A percentile compares a stretch with the other conserved stretches of the same genome.
Evolutionary conservation across 1,140 invertebrate species (phyloP).

Genomic region (Acromyrmex charruanus): DNA sequence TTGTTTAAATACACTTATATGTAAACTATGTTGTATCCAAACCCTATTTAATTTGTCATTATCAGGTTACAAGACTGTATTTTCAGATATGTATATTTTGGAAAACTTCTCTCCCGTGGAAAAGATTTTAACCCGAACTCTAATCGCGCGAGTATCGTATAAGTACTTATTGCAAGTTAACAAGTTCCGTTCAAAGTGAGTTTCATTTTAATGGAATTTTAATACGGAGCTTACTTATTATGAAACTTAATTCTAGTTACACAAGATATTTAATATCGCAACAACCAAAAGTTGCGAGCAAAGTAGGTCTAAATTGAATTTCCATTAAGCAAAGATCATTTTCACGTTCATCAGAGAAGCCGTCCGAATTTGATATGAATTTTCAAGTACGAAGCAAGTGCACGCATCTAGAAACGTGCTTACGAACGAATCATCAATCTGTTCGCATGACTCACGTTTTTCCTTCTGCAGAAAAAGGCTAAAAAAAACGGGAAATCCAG

Average conservation of each 20-base stretch:
- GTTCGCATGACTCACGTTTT: neutral
- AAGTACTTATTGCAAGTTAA: constrained; percentile 1
- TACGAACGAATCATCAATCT: constrained; percentile 15
- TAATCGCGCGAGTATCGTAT: neutral
- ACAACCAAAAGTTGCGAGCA: neutral
- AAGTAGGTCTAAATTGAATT: constrained; percentile 26
- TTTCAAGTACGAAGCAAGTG: neutral
- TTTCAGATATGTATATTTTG: neutral
- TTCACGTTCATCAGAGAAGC: neutral
- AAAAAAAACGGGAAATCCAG: neutral
- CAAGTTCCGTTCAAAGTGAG: neutral
- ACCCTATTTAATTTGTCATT: neutral
- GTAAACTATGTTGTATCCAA: neutral
- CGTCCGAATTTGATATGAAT: neutral
- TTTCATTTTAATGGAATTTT: constrained; percentile 5
- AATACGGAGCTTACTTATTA: constrained; percentile 9
- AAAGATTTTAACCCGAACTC: neutral
- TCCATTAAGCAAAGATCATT: neutral
- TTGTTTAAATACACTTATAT: neutral
- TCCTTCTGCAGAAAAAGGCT: neutral
- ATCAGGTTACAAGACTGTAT: neutral
- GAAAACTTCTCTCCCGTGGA: neutral
- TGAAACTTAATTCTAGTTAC: constrained; percentile 32
- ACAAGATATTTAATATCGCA: constrained; percentile 26
- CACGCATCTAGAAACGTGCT: neutral